A percentile compares a stretch with the other conserved stretches of the same genome.
Conservation (phyloP, 2,797 vertebrate genomes). For the Peromyscus nudipes region DNA sequence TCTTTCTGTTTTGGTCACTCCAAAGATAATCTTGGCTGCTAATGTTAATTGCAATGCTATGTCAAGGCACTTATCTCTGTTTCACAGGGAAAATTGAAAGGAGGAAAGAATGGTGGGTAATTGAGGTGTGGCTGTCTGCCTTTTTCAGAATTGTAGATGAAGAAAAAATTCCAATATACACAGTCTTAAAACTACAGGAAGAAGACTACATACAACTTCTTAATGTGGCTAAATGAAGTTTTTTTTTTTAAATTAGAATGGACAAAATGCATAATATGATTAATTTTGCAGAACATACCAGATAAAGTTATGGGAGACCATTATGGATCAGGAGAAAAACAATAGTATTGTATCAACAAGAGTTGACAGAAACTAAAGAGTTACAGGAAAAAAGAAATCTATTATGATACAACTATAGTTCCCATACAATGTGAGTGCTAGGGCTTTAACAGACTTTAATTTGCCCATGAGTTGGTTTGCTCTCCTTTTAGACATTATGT, state of each 20-base stretch:
- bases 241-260: neutral
- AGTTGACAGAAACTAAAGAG: neutral
- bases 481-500: neutral
- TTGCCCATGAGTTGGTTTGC: neutral
- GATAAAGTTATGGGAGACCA: neutral
- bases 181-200: neutral
- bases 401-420: neutral
- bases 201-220: neutral
- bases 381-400: neutral
- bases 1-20: neutral
- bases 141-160: neutral
- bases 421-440: accelerated
- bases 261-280: neutral
- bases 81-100: neutral
- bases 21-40: neutral
- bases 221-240: neutral
- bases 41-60: neutral
- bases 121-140: neutral
- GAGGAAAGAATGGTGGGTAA: accelerated
- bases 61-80: neutral
- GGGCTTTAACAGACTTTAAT: neutral
- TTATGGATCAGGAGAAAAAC: neutral
- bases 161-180: neutral
- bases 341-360: neutral
- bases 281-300: neutral